phyloP scores from a whole-genome alignment of 64 coral and sea anemone species.

The Platygyra sinensis region DNA sequence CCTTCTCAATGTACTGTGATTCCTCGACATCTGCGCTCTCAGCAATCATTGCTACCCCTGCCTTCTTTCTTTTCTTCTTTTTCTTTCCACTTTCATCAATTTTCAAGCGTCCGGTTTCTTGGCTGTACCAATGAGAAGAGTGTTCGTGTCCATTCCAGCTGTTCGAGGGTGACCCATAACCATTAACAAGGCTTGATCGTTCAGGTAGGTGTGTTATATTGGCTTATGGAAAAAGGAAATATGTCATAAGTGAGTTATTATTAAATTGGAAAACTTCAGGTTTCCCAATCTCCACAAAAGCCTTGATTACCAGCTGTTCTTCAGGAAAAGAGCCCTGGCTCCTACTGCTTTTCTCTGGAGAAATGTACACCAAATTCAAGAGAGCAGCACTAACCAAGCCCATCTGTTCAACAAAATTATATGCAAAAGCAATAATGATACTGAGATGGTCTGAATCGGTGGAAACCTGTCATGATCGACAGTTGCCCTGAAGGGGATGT shows the following conservation, averaged over 20 bases:
- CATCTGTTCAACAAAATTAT: too few relatives aligned
- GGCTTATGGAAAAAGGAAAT: background rate
- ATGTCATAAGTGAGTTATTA: background rate
- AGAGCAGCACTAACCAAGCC: too few relatives aligned
- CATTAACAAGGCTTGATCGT: constrained; percentile 18
- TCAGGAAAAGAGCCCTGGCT: too few relatives aligned
- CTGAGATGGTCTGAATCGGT: too few relatives aligned
- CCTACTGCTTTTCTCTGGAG: too few relatives aligned
- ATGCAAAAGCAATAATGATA: too few relatives aligned
- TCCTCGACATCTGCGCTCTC: constrained; percentile 45
- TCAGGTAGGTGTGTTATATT: constrained; percentile 8
- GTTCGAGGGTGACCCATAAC: constrained; percentile 7
- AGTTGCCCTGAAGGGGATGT: too few relatives aligned
- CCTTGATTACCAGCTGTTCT: too few relatives aligned
- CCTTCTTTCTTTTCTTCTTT: constrained; percentile 57
- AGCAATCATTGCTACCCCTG: constrained; percentile 54
- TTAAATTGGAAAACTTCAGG: background rate
- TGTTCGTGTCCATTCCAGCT: constrained; percentile 16
- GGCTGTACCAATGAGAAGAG: background rate
- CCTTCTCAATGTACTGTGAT: background rate
- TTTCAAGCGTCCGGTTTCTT: background rate
- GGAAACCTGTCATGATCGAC: too few relatives aligned
- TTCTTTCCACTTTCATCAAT: constrained; percentile 31
- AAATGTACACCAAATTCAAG: too few relatives aligned
- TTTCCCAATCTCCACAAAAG: too few relatives aligned